These are phyloP conservation scores for Trichonephila clavata DNA, from an alignment of 1,140 invertebrate species.

Conservation along the genomic window DNA sequence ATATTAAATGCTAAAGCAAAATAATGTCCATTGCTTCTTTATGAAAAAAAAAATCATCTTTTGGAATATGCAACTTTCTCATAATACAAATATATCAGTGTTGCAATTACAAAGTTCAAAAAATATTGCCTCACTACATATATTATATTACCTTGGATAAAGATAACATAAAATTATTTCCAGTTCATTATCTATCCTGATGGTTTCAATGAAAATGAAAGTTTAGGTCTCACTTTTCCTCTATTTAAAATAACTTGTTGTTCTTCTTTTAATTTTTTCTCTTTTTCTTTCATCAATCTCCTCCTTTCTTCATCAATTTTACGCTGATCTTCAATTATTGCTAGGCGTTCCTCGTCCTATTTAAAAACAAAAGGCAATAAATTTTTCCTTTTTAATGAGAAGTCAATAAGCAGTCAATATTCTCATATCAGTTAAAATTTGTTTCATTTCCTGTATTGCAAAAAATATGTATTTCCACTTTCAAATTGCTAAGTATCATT, in stretches of 20 bases:
- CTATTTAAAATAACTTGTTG: slow-evolving; percentile 98
- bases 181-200: not conserved
- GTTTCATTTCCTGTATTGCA: too few relatives aligned
- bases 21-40: not conserved
- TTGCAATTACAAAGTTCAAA: not conserved
- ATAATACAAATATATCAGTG: not conserved
- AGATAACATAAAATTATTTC: not conserved
- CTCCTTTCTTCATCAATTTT: slow-evolving; percentile 97
- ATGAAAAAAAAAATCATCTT: not conserved
- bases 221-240: slow-evolving; percentile 96
- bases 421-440: too few relatives aligned
- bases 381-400: too few relatives aligned
- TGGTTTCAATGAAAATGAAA: slow-evolving; percentile 93
- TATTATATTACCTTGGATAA: not conserved
- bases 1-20: not conserved
- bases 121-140: not conserved
- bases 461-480: too few relatives aligned
- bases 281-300: slow-evolving; percentile 94
- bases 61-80: not conserved
- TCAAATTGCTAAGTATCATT: too few relatives aligned
- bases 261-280: slow-evolving; percentile 94
- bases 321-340: slow-evolving; percentile 97
- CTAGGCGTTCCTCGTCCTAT: slow-evolving; percentile 96
- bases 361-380: slow-evolving; percentile 42
- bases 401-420: too few relatives aligned